Base-by-base conservation (phyloP, 2,797 vertebrate species). In the Centropyge bicolor region DNA sequence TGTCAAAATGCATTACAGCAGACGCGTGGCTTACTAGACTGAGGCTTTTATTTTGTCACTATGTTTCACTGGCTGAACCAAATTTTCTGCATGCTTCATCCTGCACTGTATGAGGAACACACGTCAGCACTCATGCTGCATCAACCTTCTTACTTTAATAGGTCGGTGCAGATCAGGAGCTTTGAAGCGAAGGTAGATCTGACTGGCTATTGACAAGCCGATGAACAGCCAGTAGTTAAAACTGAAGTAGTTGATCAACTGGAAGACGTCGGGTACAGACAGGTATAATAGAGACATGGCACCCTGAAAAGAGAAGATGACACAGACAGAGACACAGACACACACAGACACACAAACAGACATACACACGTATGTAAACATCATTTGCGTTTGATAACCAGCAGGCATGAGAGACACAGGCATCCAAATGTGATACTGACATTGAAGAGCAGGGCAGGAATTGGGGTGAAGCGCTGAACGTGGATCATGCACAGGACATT, bases 211-310 rank as follows among this genome's bases (percentile, higher is more conserved):
- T 8, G 96, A 96, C 69, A 97, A 82, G 65, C 96, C 96, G 6
- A 96, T 96, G 74, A 97, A 97, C 51, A 96, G 79, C 96, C 96
- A 97, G 88, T 97, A 97, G 73, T 96, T 96, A 80, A 97, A 97
- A 85, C 96, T 97, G 84, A 96, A 97, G 78, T 95, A 97, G 91
- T 96, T 96, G 80, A 97, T 97, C 51, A 97, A 86, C 80, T 90
- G 95, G 85, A 95, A 96, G 16, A 97, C 95, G 7, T 97, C 96
- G 3, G 85, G 91, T 41, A 96, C 96, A 1, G 90, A 93, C 60
- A 97, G 88, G 86, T 87, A 97, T 35, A 96, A 67, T 43, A 97
- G 89, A 27, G 95, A 88, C 95, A 96, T 96, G 62, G 62, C 93
- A 12, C 96, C 96, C 96, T 97, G 77, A 17, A 22, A 46, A 66